Base-by-base conservation (phyloP, 2,113 vertebrate species). In the Seriola aureovittata region DNA sequence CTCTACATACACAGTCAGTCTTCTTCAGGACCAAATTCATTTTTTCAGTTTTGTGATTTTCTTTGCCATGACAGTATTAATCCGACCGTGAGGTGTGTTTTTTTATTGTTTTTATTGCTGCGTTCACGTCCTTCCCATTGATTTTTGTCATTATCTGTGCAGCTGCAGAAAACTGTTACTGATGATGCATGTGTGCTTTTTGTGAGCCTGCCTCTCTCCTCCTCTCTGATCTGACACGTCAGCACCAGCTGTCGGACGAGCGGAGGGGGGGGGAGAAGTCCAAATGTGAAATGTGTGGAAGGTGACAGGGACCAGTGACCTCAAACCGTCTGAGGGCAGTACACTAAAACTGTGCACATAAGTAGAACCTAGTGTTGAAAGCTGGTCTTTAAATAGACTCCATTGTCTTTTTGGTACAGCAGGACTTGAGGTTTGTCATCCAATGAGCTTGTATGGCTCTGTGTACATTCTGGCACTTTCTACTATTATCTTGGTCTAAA, bases 211-310 rank as follows among this genome's bases (percentile, higher is more conserved):
- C 85, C 78, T 85, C 70, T 71, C 76, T 87, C 75, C 78, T 79
- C 72, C 72, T 69, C 42, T 70, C 59, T 40, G 55, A 57, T 59
- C 70, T 59, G 92, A 93, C 91, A 92, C 90, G 88, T 91, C 91
- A 74, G 90, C 89, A 81, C 46, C 89, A 88, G 75, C 88, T 92
- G 89, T 87, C 84, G 57, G 58, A 62, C 29, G n/a, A 66, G 64
- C 57, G 48, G 81, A 75, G 66, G 84, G 66, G 84, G 76, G 78
- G 29, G 75, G 78, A 59, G 65, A 75, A 75, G 85, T 86, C 85
- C 84, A 88, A 90, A 94, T 91, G 89, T 91, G 91, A 89, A 89
- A 92, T 78, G 66, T 83, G 84, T 85, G 81, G 77, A 88, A 84
- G 84, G 75, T 58, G 83, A 90, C 80, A 79, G 77, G 71, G 87